A percentile compares a stretch with the other conserved stretches of the same genome.
Evolutionary conservation across 2,113 vertebrate genomes (phyloP).

Genomic region (Mormyrus iriodes): DNA sequence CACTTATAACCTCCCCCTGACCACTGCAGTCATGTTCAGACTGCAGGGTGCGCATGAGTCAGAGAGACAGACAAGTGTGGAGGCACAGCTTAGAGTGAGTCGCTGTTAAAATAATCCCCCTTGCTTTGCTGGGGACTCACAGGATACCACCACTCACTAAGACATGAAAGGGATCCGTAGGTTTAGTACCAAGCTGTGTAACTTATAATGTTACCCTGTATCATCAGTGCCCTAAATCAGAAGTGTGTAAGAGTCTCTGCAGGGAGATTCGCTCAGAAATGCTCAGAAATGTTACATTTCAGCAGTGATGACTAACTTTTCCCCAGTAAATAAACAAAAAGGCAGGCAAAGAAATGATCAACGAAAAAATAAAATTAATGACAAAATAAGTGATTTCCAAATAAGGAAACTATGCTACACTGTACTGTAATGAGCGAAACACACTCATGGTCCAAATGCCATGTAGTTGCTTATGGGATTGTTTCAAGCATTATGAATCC

Average conservation of each 20-base stretch:
- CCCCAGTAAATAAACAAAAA: not conserved
- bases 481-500: not conserved
- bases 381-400: not conserved
- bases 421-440: not conserved
- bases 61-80: constrained; percentile 6
- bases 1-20: not conserved
- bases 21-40: constrained; percentile 10
- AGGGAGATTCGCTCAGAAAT: not conserved
- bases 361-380: not conserved
- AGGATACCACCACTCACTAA: not conserved
- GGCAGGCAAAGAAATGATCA: not conserved
- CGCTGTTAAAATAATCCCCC: constrained; percentile 1
- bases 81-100: constrained; percentile 1
- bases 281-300: not conserved
- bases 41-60: not conserved
- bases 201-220: not conserved
- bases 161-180: not conserved
- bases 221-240: not conserved
- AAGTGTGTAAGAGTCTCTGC: not conserved
- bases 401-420: not conserved
- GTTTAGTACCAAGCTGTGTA: not conserved
- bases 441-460: not conserved
- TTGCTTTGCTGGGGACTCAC: not conserved
- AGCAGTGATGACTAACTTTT: not conserved
- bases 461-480: not conserved